Percentiles rank a stretch among this genome's conserved stretches.
These are phyloP conservation scores for Conus betulinus DNA, from an alignment of 1,140 invertebrate genomes.

Conservation along the genomic window DNA sequence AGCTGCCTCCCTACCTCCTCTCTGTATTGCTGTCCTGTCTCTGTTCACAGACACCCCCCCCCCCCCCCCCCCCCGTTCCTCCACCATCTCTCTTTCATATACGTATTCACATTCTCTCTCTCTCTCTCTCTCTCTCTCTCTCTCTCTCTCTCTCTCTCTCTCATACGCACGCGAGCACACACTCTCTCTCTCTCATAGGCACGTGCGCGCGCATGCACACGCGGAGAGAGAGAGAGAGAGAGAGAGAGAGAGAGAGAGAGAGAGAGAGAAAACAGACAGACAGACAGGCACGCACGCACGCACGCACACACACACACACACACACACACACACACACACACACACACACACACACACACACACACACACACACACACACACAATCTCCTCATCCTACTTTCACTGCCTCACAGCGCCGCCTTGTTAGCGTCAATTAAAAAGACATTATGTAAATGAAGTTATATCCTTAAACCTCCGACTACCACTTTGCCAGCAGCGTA, in stretches of 20 bases:
- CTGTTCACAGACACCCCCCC: too few relatives aligned
- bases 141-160: background rate
- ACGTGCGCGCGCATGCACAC: too few relatives aligned
- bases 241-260: too few relatives aligned
- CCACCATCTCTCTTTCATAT: background rate
- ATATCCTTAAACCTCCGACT: background rate
- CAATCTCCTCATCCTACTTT: background rate
- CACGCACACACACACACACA: too few relatives aligned
- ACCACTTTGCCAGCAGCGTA: too few relatives aligned
- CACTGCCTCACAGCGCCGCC: background rate
- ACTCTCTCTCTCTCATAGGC: background rate
- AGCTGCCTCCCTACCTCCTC: background rate
- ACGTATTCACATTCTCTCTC: background rate
- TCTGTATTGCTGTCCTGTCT: background rate
- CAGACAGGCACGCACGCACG: too few relatives aligned
- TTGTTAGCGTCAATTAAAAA: background rate
- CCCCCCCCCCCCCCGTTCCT: background rate
- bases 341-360: slow-evolving; percentile 22
- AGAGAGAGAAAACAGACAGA: too few relatives aligned
- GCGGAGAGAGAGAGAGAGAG: too few relatives aligned
- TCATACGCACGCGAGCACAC: too few relatives aligned
- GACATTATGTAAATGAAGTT: background rate
- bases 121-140: background rate
- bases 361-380: slow-evolving; percentile 19
- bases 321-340: slow-evolving; percentile 5